Evolutionary conservation across 2,113 vertebrate species (phyloP).

Genomic region (Peromyscus maniculatus): DNA sequence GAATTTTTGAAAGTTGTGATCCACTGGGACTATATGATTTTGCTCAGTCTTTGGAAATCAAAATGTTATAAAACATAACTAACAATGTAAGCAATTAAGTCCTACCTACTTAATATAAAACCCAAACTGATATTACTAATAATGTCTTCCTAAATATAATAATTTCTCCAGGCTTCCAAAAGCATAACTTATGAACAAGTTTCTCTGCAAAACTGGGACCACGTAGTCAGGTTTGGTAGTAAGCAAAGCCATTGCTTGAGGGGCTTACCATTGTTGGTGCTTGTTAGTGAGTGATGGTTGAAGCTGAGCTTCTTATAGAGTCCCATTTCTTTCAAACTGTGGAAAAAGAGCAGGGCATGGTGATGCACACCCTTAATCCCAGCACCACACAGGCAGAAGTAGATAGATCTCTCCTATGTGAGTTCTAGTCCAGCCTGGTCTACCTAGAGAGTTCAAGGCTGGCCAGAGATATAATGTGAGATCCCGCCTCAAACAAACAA

Average conservation of each 20-base stretch:
- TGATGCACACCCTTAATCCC: not conserved
- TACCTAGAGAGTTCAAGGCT: not conserved
- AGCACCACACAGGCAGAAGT: not conserved
- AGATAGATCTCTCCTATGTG: not conserved
- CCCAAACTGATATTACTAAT: not conserved
- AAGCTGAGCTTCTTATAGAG: not conserved
- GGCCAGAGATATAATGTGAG: too few species aligned
- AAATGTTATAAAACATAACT: constrained; percentile 23
- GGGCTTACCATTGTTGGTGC: not conserved
- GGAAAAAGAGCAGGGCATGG: too few species aligned
- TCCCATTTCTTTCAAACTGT: not conserved
- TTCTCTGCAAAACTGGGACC: constrained; percentile 18
- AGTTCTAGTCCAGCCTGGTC: not conserved
- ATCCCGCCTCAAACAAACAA: not conserved
- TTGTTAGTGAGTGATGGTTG: not conserved
- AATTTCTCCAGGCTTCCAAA: not conserved
- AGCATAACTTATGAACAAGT: not conserved
- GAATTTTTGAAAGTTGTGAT: constrained; percentile 15
- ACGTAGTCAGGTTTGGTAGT: not conserved
- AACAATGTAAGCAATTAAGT: not conserved
- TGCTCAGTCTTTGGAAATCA: constrained; percentile 27
- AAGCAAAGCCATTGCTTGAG: not conserved
- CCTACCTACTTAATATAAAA: not conserved
- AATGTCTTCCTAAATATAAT: not conserved
- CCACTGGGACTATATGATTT: not conserved